A percentile compares a stretch with the other conserved stretches of the same genome.
Evolutionary conservation across 1,140 invertebrate species (phyloP).

Genomic region (Lineus longissimus): DNA sequence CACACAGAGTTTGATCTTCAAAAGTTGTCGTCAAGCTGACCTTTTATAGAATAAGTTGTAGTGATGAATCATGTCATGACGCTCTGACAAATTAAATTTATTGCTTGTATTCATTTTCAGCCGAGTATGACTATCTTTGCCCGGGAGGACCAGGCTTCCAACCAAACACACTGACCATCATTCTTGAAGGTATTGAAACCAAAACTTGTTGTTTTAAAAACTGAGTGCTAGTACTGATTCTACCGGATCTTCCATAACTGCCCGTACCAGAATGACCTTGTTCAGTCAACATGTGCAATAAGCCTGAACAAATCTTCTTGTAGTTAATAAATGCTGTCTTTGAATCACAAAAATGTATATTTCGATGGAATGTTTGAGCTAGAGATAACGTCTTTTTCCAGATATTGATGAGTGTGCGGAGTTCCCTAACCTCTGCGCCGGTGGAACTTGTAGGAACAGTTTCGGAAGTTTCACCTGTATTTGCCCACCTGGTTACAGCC

Average conservation of each 20-base stretch:
- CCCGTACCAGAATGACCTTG: no score
- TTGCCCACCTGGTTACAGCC: constrained; percentile 69
- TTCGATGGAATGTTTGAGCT: no score
- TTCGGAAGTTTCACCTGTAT: constrained; percentile 81
- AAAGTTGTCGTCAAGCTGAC: no score
- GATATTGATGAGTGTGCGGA: constrained; percentile 74
- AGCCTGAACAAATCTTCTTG: no score
- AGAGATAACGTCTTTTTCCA: constrained; percentile 21
- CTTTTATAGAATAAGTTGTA: no score
- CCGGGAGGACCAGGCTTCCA: constrained; percentile 79
- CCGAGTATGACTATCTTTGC: constrained; percentile 74
- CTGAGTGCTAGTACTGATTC: no score
- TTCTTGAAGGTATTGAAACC: constrained; percentile 53
- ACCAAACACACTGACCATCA: constrained; percentile 74
- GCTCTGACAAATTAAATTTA: no score
- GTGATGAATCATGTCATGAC: background rate
- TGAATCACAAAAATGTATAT: no score
- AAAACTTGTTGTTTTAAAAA: no score
- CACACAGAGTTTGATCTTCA: no score
- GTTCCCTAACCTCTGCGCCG: constrained; percentile 69
- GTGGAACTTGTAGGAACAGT: constrained; percentile 84
- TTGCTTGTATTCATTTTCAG: constrained; percentile 49
- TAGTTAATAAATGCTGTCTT: no score
- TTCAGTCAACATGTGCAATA: no score
- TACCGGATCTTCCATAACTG: background rate